Base-by-base conservation (phyloP, 2,797 vertebrate species). In the Arnoldichthys spilopterus region DNA sequence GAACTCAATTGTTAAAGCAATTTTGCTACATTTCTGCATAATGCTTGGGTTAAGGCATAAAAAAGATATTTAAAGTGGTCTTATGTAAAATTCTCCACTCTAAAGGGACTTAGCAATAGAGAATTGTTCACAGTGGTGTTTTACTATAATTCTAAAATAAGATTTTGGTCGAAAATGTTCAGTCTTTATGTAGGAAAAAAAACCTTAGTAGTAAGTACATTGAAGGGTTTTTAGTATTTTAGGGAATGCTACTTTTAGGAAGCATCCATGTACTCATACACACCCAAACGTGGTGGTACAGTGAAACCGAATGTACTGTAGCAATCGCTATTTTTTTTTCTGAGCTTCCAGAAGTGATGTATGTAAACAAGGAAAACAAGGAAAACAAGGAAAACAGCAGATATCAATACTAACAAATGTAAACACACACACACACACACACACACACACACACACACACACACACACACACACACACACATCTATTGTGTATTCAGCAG, bases 401-500 rank as follows among this genome's bases (percentile, higher is more conserved):
- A 12, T n/a, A 40, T 16, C 47, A 51, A 30, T 18, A 47, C 18
- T 8, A 40, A 8, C n/a, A 54, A 30, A 11, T 34, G 26, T 11
- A 54, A 11, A 6, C 11, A 28, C 1, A 30, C 34, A 37, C 34
- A 37, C 34, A 28, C 20, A 9, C 43, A 58, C 24, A 79, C 61
- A 49, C 61, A 82, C 18, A 40, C 43, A 56, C 16, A n/a, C 40
- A 70, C 51, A 45, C 51, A 13, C 72, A 45, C 34, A 59, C 7
- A 59, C 24, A 4, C 61, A 72, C 53, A 72, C 53, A 54, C 43
- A 15, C 67, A 47, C 28, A 58, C 11, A 62, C 40, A 7, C 63
- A 74, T 53, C 78, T 26, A 71, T 85, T 82, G 84, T 70, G 49
- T 66, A 81, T 72, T n/a, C 79, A 66, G 59, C 82, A 84, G 84